phyloP scores from a whole-genome alignment of 2,113 vertebrate genomes.

The Himantopus leucocephalus region DNA sequence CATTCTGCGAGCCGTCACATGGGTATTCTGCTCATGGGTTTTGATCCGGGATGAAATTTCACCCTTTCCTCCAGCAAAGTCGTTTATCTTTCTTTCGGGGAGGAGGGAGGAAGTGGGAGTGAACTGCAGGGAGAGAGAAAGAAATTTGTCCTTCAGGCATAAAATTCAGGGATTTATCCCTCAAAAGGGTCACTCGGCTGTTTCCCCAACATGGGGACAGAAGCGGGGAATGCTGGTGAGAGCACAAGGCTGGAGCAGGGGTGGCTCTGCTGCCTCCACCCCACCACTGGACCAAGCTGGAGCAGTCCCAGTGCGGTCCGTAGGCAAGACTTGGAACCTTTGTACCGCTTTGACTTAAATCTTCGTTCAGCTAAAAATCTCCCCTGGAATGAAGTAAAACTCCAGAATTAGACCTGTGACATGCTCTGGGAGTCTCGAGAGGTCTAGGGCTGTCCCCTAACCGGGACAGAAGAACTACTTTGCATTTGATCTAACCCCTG shows the following conservation, averaged over 20 bases:
- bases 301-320: background rate
- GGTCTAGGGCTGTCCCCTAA: background rate
- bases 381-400: background rate
- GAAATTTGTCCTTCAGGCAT: slow-evolving; percentile 14
- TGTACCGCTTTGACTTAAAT: background rate
- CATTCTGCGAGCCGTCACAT: background rate
- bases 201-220: background rate
- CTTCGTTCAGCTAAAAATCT: background rate
- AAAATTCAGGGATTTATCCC: slow-evolving; percentile 33
- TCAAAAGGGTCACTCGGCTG: background rate
- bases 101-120: slow-evolving; percentile 55
- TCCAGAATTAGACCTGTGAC: background rate
- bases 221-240: background rate
- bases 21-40: slow-evolving; percentile 47
- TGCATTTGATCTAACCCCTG: background rate
- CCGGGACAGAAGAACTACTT: background rate
- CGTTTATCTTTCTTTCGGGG: slow-evolving; percentile 56
- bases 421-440: background rate
- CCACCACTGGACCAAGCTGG: rapidly evolving
- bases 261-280: background rate
- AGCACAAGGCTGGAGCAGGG: background rate
- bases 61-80: slow-evolving; percentile 69
- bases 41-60: slow-evolving; percentile 65
- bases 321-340: background rate
- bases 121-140: background rate